These are phyloP conservation scores for Galeruca laticollis DNA, from an alignment of 2,888 invertebrate genomes.

Conservation along the genomic window DNA sequence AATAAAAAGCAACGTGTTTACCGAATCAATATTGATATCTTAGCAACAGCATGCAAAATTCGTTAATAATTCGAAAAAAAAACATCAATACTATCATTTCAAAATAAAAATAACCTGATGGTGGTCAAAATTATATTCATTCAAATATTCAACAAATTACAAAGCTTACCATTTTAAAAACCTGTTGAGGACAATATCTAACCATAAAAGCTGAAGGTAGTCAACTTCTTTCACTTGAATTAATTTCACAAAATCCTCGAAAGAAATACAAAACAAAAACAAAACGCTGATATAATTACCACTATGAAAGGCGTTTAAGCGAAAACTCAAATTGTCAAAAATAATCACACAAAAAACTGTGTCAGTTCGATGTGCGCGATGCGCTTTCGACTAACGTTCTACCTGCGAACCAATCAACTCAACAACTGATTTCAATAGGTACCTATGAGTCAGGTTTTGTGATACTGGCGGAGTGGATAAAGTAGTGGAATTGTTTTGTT, in stretches of 20 bases:
- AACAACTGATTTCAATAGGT: constrained; percentile 49
- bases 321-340: constrained; percentile 10
- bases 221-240: constrained; percentile 13
- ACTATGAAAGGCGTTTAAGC: not conserved
- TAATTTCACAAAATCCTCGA: not conserved
- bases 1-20: no score
- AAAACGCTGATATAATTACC: not conserved
- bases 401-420: constrained; percentile 39
- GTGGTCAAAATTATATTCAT: not conserved
- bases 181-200: constrained; percentile 23
- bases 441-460: constrained; percentile 53
- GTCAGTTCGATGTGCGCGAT: constrained; percentile 2
- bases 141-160: not conserved
- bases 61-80: not conserved
- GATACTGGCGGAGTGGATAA: constrained; percentile 36
- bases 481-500: constrained; percentile 48
- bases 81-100: not conserved
- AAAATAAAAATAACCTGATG: not conserved
- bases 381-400: constrained; percentile 25
- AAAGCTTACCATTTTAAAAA: constrained; percentile 30
- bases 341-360: constrained; percentile 15
- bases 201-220: constrained; percentile 23
- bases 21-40: not conserved
- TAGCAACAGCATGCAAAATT: not conserved
- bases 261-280: not conserved